Base-by-base conservation (phyloP, 2,797 vertebrate species). In the Sphaeramia orbicularis region DNA sequence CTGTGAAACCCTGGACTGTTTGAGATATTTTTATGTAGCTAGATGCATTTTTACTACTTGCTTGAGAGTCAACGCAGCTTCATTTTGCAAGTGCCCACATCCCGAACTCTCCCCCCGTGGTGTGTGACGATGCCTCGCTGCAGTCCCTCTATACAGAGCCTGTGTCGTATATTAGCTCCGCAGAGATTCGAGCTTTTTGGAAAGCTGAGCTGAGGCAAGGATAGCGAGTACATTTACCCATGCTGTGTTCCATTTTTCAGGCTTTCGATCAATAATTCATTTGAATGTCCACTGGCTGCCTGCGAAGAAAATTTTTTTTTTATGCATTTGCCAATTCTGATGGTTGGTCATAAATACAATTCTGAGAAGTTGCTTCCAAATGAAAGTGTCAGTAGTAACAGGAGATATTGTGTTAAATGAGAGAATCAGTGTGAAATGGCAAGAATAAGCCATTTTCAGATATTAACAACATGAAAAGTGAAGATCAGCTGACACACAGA, bases 241-340 rank as follows among this genome's bases (percentile, higher is more conserved):
- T 68, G 67, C 73, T 58, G 61, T 4, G 43, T 78, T 85, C 60
- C 45, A 66, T 78, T 80, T 85, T 72, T 72, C 66, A 66, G 65
- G 59, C 58, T 65, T 78, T 76, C 43, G 65, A 81, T 92, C 86
- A 81, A 88, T 91, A 88, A 84, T 86, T 90, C 51, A 87, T 91
- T 80, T 76, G 59, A 88, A 85, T 79, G 79, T 84, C 74, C 72
- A 42, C 71, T 72, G 52, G 82, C 77, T 84, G 72, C 73, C 63
- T 51, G 45, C 21, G 45, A 24, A 49, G 38, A 10, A 51, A 41
- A 42, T 38, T 27, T 63, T 54, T 68, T 30, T 30, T 30, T 30
- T 69, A 82, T 75, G 67, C 62, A 74, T 85, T 80, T 68, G 55
- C 71, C 83, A 76, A 70, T 85, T 65, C 81, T 77, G 62, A 81